phyloP scores from a whole-genome alignment of 2,888 invertebrate species.

The Limnephilus auricula region DNA sequence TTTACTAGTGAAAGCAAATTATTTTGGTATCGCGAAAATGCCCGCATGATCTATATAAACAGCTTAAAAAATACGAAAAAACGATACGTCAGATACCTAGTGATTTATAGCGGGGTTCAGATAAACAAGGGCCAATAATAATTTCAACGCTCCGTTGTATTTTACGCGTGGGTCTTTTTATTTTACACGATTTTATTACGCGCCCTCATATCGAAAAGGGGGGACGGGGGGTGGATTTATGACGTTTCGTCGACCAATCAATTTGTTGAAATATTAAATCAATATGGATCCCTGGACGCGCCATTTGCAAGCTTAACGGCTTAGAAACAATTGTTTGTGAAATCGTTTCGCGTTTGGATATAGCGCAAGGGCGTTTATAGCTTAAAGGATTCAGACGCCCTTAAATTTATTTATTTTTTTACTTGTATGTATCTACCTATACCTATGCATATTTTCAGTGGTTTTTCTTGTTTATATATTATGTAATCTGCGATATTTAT shows the following conservation, averaged over 20 bases:
- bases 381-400: neutral
- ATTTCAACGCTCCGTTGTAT: constrained; percentile 19
- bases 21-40: neutral
- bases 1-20: neutral
- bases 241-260: constrained; percentile 51
- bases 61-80: neutral
- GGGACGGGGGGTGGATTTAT: constrained; percentile 33
- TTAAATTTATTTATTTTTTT: too few relatives aligned
- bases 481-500: too few relatives aligned
- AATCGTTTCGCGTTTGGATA: neutral
- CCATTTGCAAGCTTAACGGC: constrained; percentile 51
- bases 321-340: constrained; percentile 47
- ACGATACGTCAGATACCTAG: neutral
- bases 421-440: too few relatives aligned
- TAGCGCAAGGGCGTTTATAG: neutral
- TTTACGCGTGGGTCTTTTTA: constrained; percentile 17
- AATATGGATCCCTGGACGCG: constrained; percentile 46
- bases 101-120: constrained; percentile 19
- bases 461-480: too few relatives aligned
- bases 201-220: neutral
- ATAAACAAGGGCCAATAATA: constrained; percentile 21
- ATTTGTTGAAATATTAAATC: constrained; percentile 54
- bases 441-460: too few relatives aligned
- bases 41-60: neutral
- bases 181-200: constrained; percentile 34